A percentile compares a stretch with the other conserved stretches of the same genome.
phyloP scores from a whole-genome alignment of 2,888 invertebrate genomes.

The Drosophila flavopinicola region DNA sequence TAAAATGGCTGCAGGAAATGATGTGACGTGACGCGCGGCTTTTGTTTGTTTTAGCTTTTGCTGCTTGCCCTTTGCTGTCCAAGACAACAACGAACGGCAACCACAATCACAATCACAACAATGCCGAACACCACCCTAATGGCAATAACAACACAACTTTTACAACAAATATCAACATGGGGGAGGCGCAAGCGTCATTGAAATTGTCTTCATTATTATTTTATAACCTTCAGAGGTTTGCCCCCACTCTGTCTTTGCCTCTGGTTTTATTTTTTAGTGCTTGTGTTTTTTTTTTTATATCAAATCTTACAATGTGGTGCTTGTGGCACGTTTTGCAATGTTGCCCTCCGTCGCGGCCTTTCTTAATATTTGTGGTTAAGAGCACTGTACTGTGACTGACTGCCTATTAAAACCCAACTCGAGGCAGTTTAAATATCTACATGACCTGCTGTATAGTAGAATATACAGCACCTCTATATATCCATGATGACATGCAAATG shows the following conservation, averaged over 20 bases:
- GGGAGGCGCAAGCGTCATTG: conserved; percentile 50
- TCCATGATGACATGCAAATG: conserved; percentile 34
- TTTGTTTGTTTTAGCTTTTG: conserved; percentile 57
- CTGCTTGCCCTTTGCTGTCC: conserved; percentile 46
- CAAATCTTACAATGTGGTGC: conserved; percentile 64
- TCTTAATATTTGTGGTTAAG: background rate
- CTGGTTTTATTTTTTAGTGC: conserved; percentile 22
- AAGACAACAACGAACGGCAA: conserved; percentile 35
- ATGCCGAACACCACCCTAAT: conserved; percentile 34
- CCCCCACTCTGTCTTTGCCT: conserved; percentile 21
- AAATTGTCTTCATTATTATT: conserved; percentile 76
- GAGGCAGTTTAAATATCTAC: conserved; percentile 47
- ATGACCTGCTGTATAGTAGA: conserved; percentile 4
- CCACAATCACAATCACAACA: conserved; percentile 28
- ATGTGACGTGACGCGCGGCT: conserved; percentile 65
- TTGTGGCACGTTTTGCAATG: conserved; percentile 63
- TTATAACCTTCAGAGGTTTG: conserved; percentile 58
- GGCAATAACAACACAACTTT: conserved; percentile 57
- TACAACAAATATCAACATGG: conserved; percentile 53
- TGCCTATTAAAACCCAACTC: conserved; percentile 68
- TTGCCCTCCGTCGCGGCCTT: conserved; percentile 15
- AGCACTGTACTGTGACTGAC: conserved; percentile 26
- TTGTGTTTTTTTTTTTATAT: conserved; percentile 42
- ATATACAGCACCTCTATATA: background rate
- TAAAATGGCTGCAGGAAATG: conserved; percentile 73